Percentiles rank a stretch among this genome's conserved stretches.
Conservation (phyloP, 2,797 vertebrate species). For the Hyperoplus immaculatus region DNA sequence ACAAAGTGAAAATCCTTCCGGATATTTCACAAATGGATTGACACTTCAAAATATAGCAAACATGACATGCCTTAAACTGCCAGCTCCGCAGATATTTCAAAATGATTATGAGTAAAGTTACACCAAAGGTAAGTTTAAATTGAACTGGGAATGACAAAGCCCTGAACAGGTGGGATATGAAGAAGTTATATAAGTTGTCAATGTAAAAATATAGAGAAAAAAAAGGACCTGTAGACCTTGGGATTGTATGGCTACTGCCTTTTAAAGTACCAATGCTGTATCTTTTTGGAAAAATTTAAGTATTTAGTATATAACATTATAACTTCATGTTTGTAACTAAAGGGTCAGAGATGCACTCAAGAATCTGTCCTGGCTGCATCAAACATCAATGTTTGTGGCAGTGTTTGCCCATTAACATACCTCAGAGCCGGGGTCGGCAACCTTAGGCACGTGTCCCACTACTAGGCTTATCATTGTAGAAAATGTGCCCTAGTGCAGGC, state of each 20-base stretch:
- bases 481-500: slow-evolving; percentile 65
- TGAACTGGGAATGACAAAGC: not conserved
- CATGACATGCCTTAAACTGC: not conserved
- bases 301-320: not conserved
- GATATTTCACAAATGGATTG: slow-evolving; percentile 27
- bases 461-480: too few species aligned
- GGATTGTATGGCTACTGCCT: not conserved
- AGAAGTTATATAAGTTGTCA: too few species aligned
- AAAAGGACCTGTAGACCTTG: not conserved
- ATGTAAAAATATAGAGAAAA: too few species aligned
- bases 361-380: too few species aligned
- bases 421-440: too few species aligned
- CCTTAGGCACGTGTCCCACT: too few species aligned
- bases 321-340: too few species aligned
- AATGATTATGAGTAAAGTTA: too few species aligned
- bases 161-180: not conserved
- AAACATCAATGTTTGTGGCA: too few species aligned
- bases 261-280: not conserved
- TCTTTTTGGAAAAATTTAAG: not conserved
- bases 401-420: too few species aligned
- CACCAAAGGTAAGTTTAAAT: not conserved
- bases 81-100: not conserved
- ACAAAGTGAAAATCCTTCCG: slow-evolving; percentile 29
- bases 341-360: too few species aligned
- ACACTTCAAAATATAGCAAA: slow-evolving; percentile 14